Conservation (phyloP, 2,797 vertebrate species). For the Holocentrus rufus region DNA sequence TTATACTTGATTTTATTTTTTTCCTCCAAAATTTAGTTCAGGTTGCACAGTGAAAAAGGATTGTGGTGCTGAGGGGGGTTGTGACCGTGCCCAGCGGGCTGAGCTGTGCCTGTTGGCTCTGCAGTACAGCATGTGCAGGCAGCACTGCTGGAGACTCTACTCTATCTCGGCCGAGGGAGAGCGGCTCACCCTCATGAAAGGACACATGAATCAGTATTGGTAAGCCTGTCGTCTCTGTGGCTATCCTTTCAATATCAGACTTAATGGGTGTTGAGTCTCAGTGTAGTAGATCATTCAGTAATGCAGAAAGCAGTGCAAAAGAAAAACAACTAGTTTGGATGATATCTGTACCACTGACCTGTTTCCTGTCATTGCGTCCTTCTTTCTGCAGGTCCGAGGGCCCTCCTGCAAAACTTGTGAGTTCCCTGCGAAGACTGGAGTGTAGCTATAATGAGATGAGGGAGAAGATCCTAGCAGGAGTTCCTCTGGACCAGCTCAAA, state of each 20-base stretch:
- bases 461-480: conserved; percentile 64
- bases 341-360: not conserved
- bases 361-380: not conserved
- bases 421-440: conserved; percentile 69
- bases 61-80: conserved; percentile 8
- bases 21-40: conserved; percentile 16
- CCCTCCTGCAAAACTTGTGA: conserved; percentile 41
- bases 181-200: conserved; percentile 35
- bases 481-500: conserved; percentile 69
- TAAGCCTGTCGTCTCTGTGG: not conserved
- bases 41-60: not conserved
- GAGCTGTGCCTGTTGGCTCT: conserved; percentile 81
- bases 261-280: not conserved
- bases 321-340: not conserved
- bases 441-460: conserved; percentile 70
- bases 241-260: not conserved
- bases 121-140: conserved; percentile 81
- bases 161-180: conserved; percentile 50
- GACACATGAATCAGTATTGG: not conserved
- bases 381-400: conserved; percentile 44
- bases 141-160: conserved; percentile 80
- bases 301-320: not conserved
- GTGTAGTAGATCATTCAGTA: not conserved
- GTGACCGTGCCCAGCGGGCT: conserved; percentile 66
- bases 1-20: not conserved